phyloP scores from a whole-genome alignment of 2,113 vertebrate species.

The Oostethus manadensis region DNA sequence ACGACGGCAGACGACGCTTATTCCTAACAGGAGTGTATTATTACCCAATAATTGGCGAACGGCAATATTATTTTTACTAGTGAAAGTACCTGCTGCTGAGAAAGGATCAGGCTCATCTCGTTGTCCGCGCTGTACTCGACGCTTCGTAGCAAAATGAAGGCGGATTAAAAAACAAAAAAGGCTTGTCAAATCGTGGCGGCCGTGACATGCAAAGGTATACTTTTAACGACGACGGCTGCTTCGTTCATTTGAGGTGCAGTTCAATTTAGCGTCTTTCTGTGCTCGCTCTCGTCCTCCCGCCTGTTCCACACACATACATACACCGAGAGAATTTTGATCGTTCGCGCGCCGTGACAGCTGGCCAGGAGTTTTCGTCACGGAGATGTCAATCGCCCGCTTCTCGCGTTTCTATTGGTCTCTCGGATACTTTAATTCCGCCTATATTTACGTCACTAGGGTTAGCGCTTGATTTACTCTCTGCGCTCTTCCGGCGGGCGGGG shows the following conservation, averaged over 20 bases:
- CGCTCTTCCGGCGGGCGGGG: constrained; percentile 14
- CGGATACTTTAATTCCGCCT: neutral
- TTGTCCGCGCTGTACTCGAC: constrained; percentile 29
- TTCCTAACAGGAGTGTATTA: no score
- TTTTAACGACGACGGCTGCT: constrained; percentile 1
- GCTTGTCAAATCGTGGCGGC: neutral
- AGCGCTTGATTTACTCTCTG: neutral
- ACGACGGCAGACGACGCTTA: neutral
- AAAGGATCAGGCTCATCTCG: constrained; percentile 63
- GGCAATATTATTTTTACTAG: neutral
- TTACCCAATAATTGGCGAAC: neutral
- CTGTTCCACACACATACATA: constrained; percentile 25
- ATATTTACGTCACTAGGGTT: constrained; percentile 4
- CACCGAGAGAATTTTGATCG: constrained; percentile 50
- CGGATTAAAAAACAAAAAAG: neutral
- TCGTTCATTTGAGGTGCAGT: constrained; percentile 14
- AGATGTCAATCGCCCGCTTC: constrained; percentile 43
- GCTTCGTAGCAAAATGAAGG: constrained; percentile 5
- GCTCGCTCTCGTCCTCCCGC: constrained; percentile 61
- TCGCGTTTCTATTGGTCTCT: constrained; percentile 50
- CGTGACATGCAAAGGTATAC: constrained; percentile 5
- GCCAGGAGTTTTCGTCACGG: constrained; percentile 14
- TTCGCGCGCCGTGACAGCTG: constrained; percentile 71
- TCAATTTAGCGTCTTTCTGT: constrained; percentile 1
- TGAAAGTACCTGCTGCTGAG: constrained; percentile 53